Percentiles rank a stretch among this genome's conserved stretches.
Conservation (phyloP, 2,888 invertebrate species). For the Augiades crinisus region DNA sequence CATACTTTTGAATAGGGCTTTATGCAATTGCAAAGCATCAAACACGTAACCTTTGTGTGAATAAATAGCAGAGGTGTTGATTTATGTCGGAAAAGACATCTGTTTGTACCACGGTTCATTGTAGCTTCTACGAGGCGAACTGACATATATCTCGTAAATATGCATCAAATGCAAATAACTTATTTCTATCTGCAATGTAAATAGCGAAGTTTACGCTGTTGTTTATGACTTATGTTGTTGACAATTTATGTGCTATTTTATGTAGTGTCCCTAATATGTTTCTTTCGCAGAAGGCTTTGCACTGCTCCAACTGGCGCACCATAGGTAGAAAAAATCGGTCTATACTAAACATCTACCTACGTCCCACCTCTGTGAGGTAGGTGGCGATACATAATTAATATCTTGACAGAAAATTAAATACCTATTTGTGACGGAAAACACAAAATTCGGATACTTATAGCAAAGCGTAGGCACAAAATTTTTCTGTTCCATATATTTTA, state of each 20-base stretch:
- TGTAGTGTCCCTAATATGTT: too few species aligned
- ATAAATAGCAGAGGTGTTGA: conserved; percentile 22
- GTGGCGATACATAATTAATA: too few species aligned
- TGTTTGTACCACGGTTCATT: conserved; percentile 14
- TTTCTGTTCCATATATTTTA: too few species aligned
- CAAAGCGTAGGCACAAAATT: too few species aligned
- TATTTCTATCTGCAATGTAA: conserved; percentile 6
- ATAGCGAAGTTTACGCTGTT: conserved; percentile 10
- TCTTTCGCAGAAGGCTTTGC: too few species aligned
- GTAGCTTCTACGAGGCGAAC: conserved; percentile 11
- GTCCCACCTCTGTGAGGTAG: too few species aligned
- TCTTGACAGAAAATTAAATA: too few species aligned
- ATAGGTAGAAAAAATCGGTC: too few species aligned
- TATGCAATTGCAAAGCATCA: conserved; percentile 1
- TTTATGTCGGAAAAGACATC: conserved; percentile 18
- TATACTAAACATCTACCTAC: too few species aligned
- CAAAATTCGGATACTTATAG: too few species aligned
- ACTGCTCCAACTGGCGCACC: too few species aligned
- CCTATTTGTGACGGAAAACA: too few species aligned
- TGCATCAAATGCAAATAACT: conserved; percentile 7
- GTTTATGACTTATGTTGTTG: not conserved
- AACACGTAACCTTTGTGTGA: conserved; percentile 10
- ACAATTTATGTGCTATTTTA: not conserved
- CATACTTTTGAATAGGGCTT: not conserved
- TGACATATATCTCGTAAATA: conserved; percentile 9